Base-by-base conservation (phyloP, 2,797 vertebrate species). In the Numenius phaeopus region DNA sequence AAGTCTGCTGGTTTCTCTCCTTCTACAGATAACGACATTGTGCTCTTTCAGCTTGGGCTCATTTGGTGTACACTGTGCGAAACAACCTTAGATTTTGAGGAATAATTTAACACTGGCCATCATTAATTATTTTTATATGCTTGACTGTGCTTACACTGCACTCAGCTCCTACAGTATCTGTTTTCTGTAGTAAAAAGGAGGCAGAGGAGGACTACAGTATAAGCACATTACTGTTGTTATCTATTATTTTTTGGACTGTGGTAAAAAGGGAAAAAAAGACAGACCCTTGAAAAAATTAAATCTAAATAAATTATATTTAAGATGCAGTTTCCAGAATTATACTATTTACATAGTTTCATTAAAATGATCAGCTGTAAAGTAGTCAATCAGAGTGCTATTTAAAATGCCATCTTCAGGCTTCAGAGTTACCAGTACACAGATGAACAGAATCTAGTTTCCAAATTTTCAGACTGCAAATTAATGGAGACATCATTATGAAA, bases 1-100 rank as follows among this genome's bases (percentile, higher is more conserved):
- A 96, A 96, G 90, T 94, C 81, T 96, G 57, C 93, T 96, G 89
- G 90, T 97, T 96, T 97, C 84, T 96, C 92, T 97, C 79, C 96
- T 87, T 92, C 79, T 83, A 91, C 94, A 97, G 94, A 96, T 89
- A 90, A 96, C 29, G 29, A 54, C 92, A 92, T 67, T 69, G 52
- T 96, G 83, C 75, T 95, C 72, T 94, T 93, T 90, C 94, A 92
- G 54, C 89, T 85, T 85, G 89, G 69, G 87, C 65, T 95, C 49
- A 89, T 79, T 97, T 94, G 47, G 39, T 93, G 57, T 66, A 77
- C 66, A 78, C 37, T 93, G 15, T 95, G 39, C 87, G 92, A 96
- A 89, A 91, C 81, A 81, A 40, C 61, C 57, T 81, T 95, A 95
- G 73, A 73, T 92, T 94, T 89, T 94, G 95, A 96, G 84, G 34